Conservation (phyloP, 2,113 vertebrate genomes). For the Odontophorus gujanensis region DNA sequence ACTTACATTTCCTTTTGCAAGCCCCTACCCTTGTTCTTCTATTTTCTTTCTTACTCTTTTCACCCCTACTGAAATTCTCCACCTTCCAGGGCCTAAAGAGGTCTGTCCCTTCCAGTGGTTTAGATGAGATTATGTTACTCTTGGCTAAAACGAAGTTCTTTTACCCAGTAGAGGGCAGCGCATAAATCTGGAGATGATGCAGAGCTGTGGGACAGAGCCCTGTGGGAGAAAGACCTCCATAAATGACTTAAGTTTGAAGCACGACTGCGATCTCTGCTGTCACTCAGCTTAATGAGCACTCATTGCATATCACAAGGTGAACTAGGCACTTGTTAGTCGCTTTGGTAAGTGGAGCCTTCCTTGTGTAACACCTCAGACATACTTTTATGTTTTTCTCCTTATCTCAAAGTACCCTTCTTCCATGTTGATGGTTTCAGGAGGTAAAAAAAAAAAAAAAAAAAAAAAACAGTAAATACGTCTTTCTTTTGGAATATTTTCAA, state of each 20-base stretch:
- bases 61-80: not conserved
- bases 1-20: not conserved
- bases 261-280: not conserved
- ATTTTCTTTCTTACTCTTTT: not conserved
- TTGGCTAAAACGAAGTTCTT: accelerated
- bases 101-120: accelerated
- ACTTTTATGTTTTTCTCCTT: not conserved
- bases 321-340: not conserved
- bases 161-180: not conserved
- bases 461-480: too few species aligned
- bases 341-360: not conserved
- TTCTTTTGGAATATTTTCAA: too few species aligned
- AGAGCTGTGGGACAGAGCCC: not conserved
- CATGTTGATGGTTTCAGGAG: not conserved
- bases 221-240: accelerated
- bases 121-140: not conserved
- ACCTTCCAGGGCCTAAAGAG: not conserved
- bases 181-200: not conserved
- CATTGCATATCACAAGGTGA: not conserved
- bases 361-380: not conserved
- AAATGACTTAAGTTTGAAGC: not conserved
- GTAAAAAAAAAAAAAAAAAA: not conserved
- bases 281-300: not conserved
- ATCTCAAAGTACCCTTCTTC: not conserved
- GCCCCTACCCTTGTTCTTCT: not conserved